phyloP scores from a whole-genome alignment of 2,113 vertebrate species.

The Cervus canadensis region DNA sequence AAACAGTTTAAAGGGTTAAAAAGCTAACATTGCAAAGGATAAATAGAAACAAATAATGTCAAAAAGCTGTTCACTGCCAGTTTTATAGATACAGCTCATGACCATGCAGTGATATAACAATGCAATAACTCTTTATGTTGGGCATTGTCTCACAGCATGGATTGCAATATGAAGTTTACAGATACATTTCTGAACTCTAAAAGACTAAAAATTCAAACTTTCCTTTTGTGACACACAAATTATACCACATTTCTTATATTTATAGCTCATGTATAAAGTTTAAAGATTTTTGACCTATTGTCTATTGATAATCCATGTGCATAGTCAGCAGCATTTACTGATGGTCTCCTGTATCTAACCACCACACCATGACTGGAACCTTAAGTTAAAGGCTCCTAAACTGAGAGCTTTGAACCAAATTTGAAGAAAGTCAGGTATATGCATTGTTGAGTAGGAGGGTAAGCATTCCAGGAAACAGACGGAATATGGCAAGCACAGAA shows the following conservation, averaged over 20 bases:
- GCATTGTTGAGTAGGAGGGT: neutral
- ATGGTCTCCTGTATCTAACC: neutral
- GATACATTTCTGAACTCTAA: constrained; percentile 26
- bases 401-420: neutral
- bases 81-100: constrained; percentile 7
- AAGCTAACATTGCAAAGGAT: neutral
- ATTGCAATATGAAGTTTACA: constrained; percentile 25
- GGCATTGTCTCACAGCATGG: constrained; percentile 28
- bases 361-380: neutral
- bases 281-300: neutral
- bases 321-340: neutral
- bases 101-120: constrained; percentile 11
- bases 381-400: neutral
- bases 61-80: constrained; percentile 18
- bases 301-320: neutral
- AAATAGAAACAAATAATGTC: neutral
- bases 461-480: neutral
- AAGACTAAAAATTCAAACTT: constrained; percentile 37
- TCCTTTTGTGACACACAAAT: constrained; percentile 38
- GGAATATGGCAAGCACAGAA: neutral
- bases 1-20: neutral
- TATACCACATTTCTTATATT: constrained; percentile 34
- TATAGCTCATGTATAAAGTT: constrained; percentile 43
- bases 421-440: neutral
- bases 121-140: neutral